phyloP scores from a whole-genome alignment of 1,140 invertebrate species.

The Palaemon carinicauda region DNA sequence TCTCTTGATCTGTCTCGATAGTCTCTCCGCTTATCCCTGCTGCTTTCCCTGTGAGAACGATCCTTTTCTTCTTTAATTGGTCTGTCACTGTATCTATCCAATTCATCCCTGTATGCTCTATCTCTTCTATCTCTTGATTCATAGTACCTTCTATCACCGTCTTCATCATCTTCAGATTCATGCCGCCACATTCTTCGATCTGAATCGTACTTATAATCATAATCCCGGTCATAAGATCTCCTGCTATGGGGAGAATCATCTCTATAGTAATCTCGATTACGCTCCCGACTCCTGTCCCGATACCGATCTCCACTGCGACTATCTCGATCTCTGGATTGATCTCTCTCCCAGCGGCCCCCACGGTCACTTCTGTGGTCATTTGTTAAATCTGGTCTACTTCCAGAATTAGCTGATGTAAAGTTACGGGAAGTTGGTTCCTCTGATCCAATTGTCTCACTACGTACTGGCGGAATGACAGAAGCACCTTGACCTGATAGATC shows the following conservation, averaged over 20 bases:
- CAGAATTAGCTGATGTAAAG: slow-evolving; percentile 24
- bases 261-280: slow-evolving; percentile 40
- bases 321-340: slow-evolving; percentile 22
- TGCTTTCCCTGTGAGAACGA: neutral
- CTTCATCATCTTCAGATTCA: slow-evolving; percentile 36
- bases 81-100: slow-evolving; percentile 47
- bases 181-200: neutral
- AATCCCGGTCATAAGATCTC: slow-evolving; percentile 36
- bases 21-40: slow-evolving; percentile 17
- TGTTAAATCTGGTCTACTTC: slow-evolving; percentile 32
- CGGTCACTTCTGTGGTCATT: slow-evolving; percentile 12
- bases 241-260: slow-evolving; percentile 52
- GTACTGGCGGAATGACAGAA: slow-evolving; percentile 45
- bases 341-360: slow-evolving; percentile 25
- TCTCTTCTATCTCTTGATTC: slow-evolving; percentile 43
- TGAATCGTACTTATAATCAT: slow-evolving; percentile 36
- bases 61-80: slow-evolving; percentile 42
- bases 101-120: slow-evolving; percentile 47
- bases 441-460: slow-evolving; percentile 53
- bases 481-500: neutral
- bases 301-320: neutral
- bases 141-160: slow-evolving; percentile 37
- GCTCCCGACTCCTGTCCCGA: slow-evolving; percentile 26
- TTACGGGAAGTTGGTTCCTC: slow-evolving; percentile 30
- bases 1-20: slow-evolving; percentile 31